phyloP scores from a whole-genome alignment of 2,888 invertebrate genomes.

The Caenorhabditis sp. region DNA sequence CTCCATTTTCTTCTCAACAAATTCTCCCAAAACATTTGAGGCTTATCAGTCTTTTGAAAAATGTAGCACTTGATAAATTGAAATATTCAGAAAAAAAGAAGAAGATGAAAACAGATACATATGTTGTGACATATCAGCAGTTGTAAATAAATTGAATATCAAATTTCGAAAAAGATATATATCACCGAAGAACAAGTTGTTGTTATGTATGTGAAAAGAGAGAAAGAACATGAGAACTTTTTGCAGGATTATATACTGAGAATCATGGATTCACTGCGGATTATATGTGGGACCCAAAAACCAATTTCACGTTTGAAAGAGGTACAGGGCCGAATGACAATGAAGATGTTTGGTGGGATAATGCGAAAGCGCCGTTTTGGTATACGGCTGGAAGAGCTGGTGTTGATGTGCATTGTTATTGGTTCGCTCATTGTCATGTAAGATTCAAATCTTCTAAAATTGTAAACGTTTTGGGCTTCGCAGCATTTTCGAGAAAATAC shows the following conservation, averaged over 20 bases:
- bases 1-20: no score
- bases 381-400: constrained; percentile 68
- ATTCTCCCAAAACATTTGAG: no score
- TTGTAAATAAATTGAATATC: constrained; percentile 34
- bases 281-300: constrained; percentile 68
- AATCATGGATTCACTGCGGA: constrained; percentile 70
- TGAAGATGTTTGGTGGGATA: constrained; percentile 65
- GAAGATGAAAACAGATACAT: constrained; percentile 10
- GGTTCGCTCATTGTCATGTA: constrained; percentile 69
- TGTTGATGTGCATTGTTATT: constrained; percentile 69
- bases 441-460: constrained; percentile 3
- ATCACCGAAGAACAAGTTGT: background rate
- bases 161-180: constrained; percentile 6
- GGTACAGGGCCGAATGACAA: constrained; percentile 62
- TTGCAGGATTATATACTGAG: constrained; percentile 70
- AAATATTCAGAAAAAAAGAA: background rate
- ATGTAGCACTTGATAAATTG: background rate
- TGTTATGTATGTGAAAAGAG: no score
- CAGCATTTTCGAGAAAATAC: no score
- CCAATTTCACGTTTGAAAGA: constrained; percentile 59
- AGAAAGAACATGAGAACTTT: background rate
- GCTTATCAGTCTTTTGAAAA: no score
- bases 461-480: background rate
- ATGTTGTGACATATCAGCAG: constrained; percentile 39
- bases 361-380: constrained; percentile 67